These are phyloP conservation scores for Lucilia sericata DNA, from an alignment of 1,140 invertebrate species.

Conservation along the genomic window DNA sequence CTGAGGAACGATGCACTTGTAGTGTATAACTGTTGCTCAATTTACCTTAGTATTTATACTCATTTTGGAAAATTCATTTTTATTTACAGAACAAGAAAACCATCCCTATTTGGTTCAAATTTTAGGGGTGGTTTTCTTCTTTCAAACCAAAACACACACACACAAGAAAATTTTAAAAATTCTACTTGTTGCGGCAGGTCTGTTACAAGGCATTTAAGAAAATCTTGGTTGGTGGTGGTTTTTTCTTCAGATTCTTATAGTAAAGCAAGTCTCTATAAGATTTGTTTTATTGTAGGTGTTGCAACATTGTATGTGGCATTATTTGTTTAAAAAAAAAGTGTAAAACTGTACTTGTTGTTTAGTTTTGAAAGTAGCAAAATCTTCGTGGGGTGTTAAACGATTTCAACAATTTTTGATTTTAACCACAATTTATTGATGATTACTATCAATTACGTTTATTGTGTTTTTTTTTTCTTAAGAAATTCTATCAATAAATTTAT, in stretches of 20 bases:
- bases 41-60: constrained; percentile 29
- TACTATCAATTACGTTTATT: too few relatives aligned
- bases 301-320: not conserved
- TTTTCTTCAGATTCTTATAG: too few relatives aligned
- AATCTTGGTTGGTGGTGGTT: too few relatives aligned
- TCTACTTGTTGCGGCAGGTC: too few relatives aligned
- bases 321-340: not conserved
- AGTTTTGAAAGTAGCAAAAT: not conserved
- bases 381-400: not conserved
- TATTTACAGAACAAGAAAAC: not conserved
- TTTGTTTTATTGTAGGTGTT: not conserved
- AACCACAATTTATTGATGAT: too few relatives aligned
- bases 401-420: not conserved
- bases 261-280: not conserved
- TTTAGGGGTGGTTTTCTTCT: not conserved
- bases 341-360: not conserved
- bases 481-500: too few relatives aligned
- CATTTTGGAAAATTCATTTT: not conserved
- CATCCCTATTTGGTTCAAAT: constrained; percentile 11
- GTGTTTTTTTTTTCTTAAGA: too few relatives aligned
- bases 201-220: too few relatives aligned
- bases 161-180: too few relatives aligned
- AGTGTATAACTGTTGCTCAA: constrained; percentile 35
- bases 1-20: constrained; percentile 36
- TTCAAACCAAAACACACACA: not conserved